A percentile compares a stretch with the other conserved stretches of the same genome.
These are phyloP conservation scores for Aphis gossypii DNA, from an alignment of 1,140 invertebrate genomes.

Conservation along the genomic window DNA sequence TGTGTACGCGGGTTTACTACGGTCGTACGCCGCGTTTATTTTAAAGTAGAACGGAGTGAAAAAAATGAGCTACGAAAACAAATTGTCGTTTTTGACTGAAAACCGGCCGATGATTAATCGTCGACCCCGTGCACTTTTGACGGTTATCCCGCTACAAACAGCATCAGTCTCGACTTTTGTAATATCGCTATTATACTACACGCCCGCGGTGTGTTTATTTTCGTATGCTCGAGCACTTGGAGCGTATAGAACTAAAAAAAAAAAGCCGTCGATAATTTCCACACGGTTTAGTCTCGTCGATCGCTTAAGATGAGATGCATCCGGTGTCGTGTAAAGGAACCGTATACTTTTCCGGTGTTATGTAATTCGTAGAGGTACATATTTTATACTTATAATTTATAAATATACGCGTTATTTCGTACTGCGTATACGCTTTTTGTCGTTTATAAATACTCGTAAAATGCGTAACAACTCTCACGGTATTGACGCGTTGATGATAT, in stretches of 20 bases:
- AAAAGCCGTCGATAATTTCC: neutral
- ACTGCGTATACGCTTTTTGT: neutral
- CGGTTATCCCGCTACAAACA: neutral
- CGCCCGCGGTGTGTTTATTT: neutral
- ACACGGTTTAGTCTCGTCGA: constrained; percentile 25
- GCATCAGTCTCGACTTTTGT: neutral
- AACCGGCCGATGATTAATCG: constrained; percentile 34
- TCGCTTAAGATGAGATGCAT: neutral
- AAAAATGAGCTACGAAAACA: constrained; percentile 6
- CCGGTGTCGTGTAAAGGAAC: neutral
- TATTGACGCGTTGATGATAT: constrained; percentile 1
- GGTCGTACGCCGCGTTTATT: neutral
- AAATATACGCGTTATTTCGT: neutral
- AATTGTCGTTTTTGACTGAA: constrained; percentile 44
- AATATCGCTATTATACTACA: neutral
- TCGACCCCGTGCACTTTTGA: constrained; percentile 9
- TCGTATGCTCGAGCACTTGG: neutral
- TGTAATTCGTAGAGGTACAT: neutral
- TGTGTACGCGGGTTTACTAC: neutral
- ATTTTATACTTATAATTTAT: neutral
- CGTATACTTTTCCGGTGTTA: neutral
- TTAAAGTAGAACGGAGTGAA: neutral
- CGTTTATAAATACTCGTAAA: neutral
- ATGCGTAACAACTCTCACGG: neutral
- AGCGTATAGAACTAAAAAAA: neutral